phyloP scores from a whole-genome alignment of 2,797 vertebrate genomes.

The Gephyroberyx darwinii region DNA sequence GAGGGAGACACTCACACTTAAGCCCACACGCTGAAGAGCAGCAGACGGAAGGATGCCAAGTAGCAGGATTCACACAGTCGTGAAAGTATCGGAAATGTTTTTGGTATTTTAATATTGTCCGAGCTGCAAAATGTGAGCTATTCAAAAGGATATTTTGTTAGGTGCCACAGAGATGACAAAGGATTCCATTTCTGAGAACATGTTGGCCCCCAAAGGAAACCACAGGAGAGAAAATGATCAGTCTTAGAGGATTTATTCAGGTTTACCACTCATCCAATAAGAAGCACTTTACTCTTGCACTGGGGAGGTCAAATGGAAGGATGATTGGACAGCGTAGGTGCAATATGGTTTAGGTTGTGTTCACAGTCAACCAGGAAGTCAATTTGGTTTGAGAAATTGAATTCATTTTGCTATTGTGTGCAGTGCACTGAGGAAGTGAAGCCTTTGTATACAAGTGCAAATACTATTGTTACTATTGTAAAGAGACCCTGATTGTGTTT shows the following conservation, averaged over 20 bases:
- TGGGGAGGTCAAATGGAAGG: slow-evolving; percentile 8
- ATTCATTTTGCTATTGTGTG: too few relatives aligned
- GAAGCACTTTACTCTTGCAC: slow-evolving; percentile 35
- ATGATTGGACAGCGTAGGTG: not conserved
- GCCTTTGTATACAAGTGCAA: too few relatives aligned
- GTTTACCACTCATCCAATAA: not conserved
- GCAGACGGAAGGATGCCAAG: not conserved
- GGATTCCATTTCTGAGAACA: not conserved
- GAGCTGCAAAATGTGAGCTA: not conserved
- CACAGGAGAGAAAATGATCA: not conserved
- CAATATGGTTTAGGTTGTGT: not conserved
- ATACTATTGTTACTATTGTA: too few relatives aligned
- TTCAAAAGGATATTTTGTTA: not conserved
- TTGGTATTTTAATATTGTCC: not conserved
- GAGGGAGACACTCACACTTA: not conserved
- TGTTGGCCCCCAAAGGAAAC: not conserved
- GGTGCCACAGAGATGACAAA: not conserved
- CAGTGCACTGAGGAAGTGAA: too few relatives aligned
- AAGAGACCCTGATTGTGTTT: too few relatives aligned
- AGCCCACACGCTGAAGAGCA: not conserved
- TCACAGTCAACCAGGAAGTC: not conserved
- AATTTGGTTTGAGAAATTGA: too few relatives aligned
- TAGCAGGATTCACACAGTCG: not conserved
- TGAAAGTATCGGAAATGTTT: not conserved
- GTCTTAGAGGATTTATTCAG: not conserved